phyloP scores from a whole-genome alignment of 2,888 invertebrate genomes.

The Drosophila buzzatii region DNA sequence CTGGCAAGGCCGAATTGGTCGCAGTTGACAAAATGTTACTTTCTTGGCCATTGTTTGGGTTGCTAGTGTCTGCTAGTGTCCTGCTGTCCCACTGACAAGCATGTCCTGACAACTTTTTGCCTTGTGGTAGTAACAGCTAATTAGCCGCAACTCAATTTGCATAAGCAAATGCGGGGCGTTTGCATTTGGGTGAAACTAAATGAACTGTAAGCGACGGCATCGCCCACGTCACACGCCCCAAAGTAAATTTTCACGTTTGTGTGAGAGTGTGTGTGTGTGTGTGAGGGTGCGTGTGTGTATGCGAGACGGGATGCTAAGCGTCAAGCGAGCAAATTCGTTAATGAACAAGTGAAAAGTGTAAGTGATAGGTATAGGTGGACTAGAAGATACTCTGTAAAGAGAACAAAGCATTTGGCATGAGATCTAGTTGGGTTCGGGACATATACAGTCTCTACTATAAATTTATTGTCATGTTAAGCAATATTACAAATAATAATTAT shows the following conservation, averaged over 20 bases:
- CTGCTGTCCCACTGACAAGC: slow-evolving; percentile 15
- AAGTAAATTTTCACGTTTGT: slow-evolving; percentile 9
- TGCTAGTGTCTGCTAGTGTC: neutral
- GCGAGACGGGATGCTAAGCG: slow-evolving; percentile 34
- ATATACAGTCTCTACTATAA: too few species aligned
- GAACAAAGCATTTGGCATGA: neutral
- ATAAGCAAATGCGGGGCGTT: slow-evolving; percentile 56
- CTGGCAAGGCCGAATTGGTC: slow-evolving; percentile 28
- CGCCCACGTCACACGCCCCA: slow-evolving; percentile 51
- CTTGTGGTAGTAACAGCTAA: slow-evolving; percentile 53
- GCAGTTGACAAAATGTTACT: slow-evolving; percentile 31
- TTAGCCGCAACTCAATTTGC: slow-evolving; percentile 64
- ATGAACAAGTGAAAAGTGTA: slow-evolving; percentile 47
- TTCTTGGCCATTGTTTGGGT: slow-evolving; percentile 27
- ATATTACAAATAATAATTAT: too few species aligned
- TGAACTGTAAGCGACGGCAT: slow-evolving; percentile 63
- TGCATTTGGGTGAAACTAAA: slow-evolving; percentile 51
- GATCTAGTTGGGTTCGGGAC: neutral
- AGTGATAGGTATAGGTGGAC: neutral
- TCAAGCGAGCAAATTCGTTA: slow-evolving; percentile 56
- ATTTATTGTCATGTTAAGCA: too few species aligned
- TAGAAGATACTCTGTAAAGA: slow-evolving; percentile 16
- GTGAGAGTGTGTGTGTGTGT: slow-evolving; percentile 18
- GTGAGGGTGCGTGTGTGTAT: slow-evolving; percentile 14
- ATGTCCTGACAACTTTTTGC: slow-evolving; percentile 28